phyloP scores from a whole-genome alignment of 2,888 invertebrate genomes.

The Lasioglossum leucozonium region DNA sequence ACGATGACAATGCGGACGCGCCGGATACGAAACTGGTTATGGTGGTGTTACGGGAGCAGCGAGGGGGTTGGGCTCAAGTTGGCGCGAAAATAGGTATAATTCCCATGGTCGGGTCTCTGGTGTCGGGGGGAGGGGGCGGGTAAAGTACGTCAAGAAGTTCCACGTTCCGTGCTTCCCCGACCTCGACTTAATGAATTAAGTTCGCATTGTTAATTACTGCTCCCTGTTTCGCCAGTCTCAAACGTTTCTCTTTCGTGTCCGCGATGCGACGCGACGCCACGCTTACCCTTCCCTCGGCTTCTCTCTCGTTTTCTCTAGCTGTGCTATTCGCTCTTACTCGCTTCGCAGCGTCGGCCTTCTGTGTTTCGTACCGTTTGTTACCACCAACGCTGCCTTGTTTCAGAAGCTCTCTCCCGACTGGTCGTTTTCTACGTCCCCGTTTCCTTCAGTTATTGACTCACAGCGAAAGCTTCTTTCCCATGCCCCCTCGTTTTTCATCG shows the following conservation, averaged over 20 bases:
- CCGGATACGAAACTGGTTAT: slow-evolving; percentile 16
- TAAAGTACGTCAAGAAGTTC: slow-evolving; percentile 74
- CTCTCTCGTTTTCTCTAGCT: not conserved
- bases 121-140: slow-evolving; percentile 1
- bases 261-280: slow-evolving; percentile 14
- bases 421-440: not conserved
- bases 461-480: not conserved
- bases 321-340: no score
- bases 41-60: not conserved
- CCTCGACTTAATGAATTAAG: slow-evolving; percentile 80
- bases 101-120: slow-evolving; percentile 41
- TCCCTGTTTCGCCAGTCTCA: slow-evolving; percentile 68
- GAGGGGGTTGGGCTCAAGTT: slow-evolving; percentile 26
- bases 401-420: not conserved
- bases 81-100: slow-evolving; percentile 52
- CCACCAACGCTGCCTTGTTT: not conserved
- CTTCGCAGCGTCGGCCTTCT: not conserved
- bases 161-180: slow-evolving; percentile 66
- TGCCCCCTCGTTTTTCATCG: not conserved
- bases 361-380: slow-evolving; percentile 1
- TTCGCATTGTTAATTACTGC: slow-evolving; percentile 79
- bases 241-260: slow-evolving; percentile 58
- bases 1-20: slow-evolving; percentile 17
- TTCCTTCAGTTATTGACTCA: slow-evolving; percentile 11
- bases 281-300: not conserved